Conservation (phyloP, 1,140 invertebrate genomes). For the Lepidurus arcticus region DNA sequence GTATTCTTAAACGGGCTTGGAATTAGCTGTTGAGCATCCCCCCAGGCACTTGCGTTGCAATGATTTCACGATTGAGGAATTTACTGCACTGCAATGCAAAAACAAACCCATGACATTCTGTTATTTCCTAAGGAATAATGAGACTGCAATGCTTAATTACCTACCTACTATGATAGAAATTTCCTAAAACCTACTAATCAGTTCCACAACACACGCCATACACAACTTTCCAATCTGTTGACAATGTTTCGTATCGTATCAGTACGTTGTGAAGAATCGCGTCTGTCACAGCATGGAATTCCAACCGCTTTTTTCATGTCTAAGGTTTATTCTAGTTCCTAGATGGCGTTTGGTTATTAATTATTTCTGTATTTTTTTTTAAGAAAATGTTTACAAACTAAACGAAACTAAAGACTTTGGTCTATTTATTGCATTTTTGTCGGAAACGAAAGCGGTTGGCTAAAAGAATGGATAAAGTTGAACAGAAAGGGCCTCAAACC, state of each 20-base stretch:
- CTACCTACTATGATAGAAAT: background rate
- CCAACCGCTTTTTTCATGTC: background rate
- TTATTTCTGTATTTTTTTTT: too few species aligned
- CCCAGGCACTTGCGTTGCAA: background rate
- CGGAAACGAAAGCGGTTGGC: too few species aligned
- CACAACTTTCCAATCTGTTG: conserved; percentile 21
- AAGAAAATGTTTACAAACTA: too few species aligned
- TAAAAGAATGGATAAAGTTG: too few species aligned
- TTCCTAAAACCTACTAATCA: background rate
- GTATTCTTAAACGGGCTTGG: background rate
- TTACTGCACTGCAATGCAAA: background rate
- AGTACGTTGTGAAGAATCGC: background rate
- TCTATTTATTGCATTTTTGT: too few species aligned
- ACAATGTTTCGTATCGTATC: background rate
- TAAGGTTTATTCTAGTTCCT: background rate
- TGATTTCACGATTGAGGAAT: conserved; percentile 7
- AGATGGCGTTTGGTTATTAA: too few species aligned
- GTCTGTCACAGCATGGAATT: background rate
- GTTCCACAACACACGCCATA: conserved; percentile 11
- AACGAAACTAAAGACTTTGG: too few species aligned
- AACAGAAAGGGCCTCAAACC: too few species aligned
- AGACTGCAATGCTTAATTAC: background rate
- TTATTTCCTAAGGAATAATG: background rate
- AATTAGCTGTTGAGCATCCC: background rate
- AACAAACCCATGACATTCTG: background rate